Evolutionary conservation across 2,113 vertebrate species (phyloP), one percentile per base, ranked within the genome.

Genomic region (Galeopterus variegatus): DNA sequence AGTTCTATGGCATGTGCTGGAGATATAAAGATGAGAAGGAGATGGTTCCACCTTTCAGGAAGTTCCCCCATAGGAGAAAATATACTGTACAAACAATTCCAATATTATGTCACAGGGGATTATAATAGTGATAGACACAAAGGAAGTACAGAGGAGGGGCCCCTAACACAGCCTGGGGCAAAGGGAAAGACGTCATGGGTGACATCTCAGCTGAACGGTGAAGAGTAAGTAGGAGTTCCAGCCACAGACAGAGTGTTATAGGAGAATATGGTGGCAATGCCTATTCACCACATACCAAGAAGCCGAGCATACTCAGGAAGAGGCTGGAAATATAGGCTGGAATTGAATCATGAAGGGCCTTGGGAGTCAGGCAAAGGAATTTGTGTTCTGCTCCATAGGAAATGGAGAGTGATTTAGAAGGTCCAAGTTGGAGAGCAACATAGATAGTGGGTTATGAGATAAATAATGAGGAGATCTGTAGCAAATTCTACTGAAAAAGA

Each of bases 401-500:
- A 82, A 90, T 80, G 26, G 54, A 62, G 48, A 82, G 23, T 64
- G 36, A 85, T 1, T 75, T 36, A 81, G 50, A 64, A 85, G 24
- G 56, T 81, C 14, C 23, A 64, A 6, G 28, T 72, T 83, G 64
- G 23, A 81, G 23, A 94, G 36, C 73, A 77, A 82, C 21, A 15
- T 94, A 45, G 50, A 54, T 62, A 48, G 19, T 85, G 26, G 21
- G 41, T 62, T 72, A 56, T 33, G 33, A 82, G 19, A 56, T 93
- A 65, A 88, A 50, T 36, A 62, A 70, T 50, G n/a, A 82, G 75
- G 52, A 91, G 88, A 91, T 60, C 10, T 54, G 56, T n/a, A 24
- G 64, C 58, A 91, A 94, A 70, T 69, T 70, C 45, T 80, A 79
- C n/a, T 93, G 36, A 91, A 92, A 95, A 28, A 85, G 50, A 75